Evolutionary conservation across 1,140 invertebrate genomes (phyloP), one percentile per base, ranked within the genome.

Genomic region (Philopotamus ludificatus): DNA sequence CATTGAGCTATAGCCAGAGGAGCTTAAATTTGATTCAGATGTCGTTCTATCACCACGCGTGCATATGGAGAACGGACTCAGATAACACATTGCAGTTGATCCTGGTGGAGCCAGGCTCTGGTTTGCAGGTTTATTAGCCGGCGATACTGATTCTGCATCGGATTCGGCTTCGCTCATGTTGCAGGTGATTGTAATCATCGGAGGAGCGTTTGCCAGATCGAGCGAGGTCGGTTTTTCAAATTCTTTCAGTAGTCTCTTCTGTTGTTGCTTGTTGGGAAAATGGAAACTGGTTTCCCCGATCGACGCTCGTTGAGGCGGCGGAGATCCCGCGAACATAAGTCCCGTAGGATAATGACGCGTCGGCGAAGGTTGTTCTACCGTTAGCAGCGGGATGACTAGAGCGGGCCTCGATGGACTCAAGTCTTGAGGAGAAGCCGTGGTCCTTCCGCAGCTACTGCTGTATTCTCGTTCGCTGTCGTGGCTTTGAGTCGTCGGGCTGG

Each of bases 1-100:
- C 85, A 91, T 90, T 2, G 89, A 90, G 64, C 87, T 89, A 72
- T 92, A 92, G n/a, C 90, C 90, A 0, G 88, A 90, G 8, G 89
- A 90, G 63, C 88, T 90, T 18, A 92, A 75, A 75, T 92, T 92
- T 0, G 88, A 90, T 75, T 91, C 89, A 0, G 89, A 91, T 12
- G 88, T 86, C 12, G 87, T 86, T 70, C 89, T 79, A 70, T 89
- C 87, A 9, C 85, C 82, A 67, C 85, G 75, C 8, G 84, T 81
- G 21, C 85, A 84, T 79, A 89, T 87, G 0, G 87, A 86, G 72
- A 90, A 90, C 4, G 89, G 89, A 74, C 87, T 89, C 26, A 92
- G 74, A 72, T 90, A 91, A 59, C 83, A 85, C 84, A 90, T 87
- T 23, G 85, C 84, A 18, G 70, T 70, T 23, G 71, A 75, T 2